Evolutionary conservation across 2,888 invertebrate genomes (phyloP).

Genomic region (Ischnura elegans): DNA sequence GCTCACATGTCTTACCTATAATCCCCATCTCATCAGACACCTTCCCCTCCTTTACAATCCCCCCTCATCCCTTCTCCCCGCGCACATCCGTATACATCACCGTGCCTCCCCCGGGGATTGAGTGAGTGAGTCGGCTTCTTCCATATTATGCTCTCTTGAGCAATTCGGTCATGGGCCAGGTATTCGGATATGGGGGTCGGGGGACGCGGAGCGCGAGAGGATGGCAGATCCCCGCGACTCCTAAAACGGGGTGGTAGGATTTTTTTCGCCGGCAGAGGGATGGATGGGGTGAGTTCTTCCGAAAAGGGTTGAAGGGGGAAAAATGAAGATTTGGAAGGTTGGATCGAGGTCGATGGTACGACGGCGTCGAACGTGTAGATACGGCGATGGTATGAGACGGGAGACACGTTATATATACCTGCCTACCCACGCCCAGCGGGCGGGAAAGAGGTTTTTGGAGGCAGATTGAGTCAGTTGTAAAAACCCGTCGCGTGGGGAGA

Average conservation of each 20-base stretch:
- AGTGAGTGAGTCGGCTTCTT: constrained; percentile 47
- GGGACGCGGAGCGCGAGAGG: not conserved
- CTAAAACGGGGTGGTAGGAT: not conserved
- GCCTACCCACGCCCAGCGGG: no score
- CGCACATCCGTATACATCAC: no score
- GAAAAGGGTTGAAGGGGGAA: not conserved
- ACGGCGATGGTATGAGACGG: not conserved
- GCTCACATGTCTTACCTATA: not conserved
- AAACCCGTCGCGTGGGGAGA: not conserved
- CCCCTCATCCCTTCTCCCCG: not conserved
- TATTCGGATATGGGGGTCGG: not conserved
- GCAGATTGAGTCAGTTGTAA: constrained; percentile 22
- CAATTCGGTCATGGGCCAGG: constrained; percentile 24
- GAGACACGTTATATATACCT: constrained; percentile 11
- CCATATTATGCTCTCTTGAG: constrained; percentile 55
- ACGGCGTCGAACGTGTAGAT: not conserved
- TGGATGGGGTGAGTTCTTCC: not conserved
- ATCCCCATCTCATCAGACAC: not conserved
- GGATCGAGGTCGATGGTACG: not conserved
- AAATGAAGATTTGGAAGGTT: not conserved
- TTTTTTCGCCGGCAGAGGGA: not conserved
- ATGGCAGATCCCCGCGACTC: not conserved
- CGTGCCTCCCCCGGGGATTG: not conserved
- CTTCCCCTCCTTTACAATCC: not conserved
- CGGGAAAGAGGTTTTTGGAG: not conserved